A percentile compares a stretch with the other conserved stretches of the same genome.
Conservation (phyloP, 2,888 invertebrate genomes). For the Allacma fusca region DNA sequence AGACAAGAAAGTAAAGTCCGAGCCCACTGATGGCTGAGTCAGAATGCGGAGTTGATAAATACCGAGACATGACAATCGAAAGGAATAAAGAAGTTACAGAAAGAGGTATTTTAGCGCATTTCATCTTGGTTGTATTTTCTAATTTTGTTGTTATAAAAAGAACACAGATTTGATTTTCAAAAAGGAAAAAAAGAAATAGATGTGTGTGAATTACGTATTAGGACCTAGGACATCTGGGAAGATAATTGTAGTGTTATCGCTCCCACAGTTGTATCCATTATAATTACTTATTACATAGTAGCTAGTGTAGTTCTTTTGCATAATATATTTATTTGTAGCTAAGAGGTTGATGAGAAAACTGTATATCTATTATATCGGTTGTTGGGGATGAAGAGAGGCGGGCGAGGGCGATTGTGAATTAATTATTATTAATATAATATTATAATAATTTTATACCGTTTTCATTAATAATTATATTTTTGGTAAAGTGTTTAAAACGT, state of each 20-base stretch:
- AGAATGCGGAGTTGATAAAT: no score
- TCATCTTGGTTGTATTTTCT: conserved; percentile 22
- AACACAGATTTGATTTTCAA: conserved; percentile 22
- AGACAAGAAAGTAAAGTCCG: no score
- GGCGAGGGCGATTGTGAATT: conserved; percentile 5
- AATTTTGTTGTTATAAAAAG: conserved; percentile 24
- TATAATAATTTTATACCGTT: conserved; percentile 12
- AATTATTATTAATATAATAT: neutral
- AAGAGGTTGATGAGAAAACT: neutral
- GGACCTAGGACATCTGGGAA: neutral
- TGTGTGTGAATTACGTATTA: neutral
- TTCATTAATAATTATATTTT: conserved; percentile 3
- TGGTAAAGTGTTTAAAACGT: neutral
- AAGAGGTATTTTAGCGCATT: conserved; percentile 13
- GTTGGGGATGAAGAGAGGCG: neutral
- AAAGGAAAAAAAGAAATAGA: conserved; percentile 1
- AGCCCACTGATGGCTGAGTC: no score
- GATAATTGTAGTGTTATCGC: neutral
- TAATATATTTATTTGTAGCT: neutral
- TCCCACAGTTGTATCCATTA: neutral
- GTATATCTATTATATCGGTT: neutral
- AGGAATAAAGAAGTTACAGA: no score
- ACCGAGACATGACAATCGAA: no score
- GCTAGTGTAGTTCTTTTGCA: neutral
- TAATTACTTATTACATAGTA: neutral